Percentiles rank a stretch among this genome's conserved stretches.
Evolutionary conservation across 2,797 vertebrate species (phyloP).

Genomic region (Lepus oiostolus): DNA sequence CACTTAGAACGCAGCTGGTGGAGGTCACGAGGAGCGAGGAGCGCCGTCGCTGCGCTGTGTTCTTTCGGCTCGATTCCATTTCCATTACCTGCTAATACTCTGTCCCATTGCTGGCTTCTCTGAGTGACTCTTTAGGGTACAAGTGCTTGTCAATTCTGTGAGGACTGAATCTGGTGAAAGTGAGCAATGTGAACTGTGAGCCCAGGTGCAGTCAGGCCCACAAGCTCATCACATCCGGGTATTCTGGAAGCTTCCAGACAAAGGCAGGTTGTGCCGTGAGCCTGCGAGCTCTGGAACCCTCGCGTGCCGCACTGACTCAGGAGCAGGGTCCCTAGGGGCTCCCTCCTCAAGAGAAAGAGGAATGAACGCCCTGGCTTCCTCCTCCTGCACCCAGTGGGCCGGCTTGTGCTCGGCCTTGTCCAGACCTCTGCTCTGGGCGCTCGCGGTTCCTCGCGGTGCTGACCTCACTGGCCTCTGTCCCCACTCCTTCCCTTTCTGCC

Average conservation of each 20-base stretch:
- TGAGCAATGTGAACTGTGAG: not conserved
- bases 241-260: not conserved
- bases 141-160: not conserved
- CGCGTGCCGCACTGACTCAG: too few species aligned
- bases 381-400: not conserved
- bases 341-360: not conserved
- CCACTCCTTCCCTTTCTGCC: not conserved
- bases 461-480: not conserved
- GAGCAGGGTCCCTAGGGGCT: too few species aligned
- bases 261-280: too few species aligned
- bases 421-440: not conserved
- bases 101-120: not conserved
- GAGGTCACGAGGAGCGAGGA: not conserved
- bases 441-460: not conserved
- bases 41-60: not conserved
- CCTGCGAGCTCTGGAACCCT: too few species aligned
- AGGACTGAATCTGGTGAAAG: not conserved
- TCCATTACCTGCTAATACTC: not conserved
- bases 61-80: not conserved
- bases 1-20: not conserved
- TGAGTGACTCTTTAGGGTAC: not conserved
- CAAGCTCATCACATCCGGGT: too few species aligned
- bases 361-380: not conserved
- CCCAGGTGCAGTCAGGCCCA: too few species aligned
- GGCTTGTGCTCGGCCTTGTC: not conserved